A percentile compares a stretch with the other conserved stretches of the same genome.
Evolutionary conservation across 1,140 invertebrate species (phyloP).

Genomic region (Anastrepha obliqua): DNA sequence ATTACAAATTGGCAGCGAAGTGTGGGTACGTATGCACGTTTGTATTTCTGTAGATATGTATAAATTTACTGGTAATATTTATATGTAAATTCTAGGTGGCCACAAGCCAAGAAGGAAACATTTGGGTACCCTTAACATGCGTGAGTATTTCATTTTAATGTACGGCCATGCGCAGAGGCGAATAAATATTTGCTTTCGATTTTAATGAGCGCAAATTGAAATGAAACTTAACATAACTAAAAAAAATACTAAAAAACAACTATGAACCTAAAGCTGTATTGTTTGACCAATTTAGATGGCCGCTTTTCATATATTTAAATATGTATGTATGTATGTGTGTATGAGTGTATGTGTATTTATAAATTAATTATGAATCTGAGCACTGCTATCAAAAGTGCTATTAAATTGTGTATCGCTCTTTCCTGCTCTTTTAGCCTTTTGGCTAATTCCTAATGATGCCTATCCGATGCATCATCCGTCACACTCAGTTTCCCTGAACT

Average conservation of each 20-base stretch:
- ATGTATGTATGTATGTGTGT: neutral
- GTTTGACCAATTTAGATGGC: too few relatives aligned
- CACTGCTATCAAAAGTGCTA: neutral
- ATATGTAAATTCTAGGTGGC: conserved; percentile 14
- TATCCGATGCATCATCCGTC: conserved; percentile 57
- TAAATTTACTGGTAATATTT: neutral
- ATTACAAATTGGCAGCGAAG: conserved; percentile 19
- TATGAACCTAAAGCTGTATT: too few relatives aligned
- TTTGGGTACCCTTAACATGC: neutral
- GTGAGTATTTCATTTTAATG: too few relatives aligned
- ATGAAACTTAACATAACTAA: too few relatives aligned
- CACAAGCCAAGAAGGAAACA: conserved; percentile 4
- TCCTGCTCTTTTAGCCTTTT: conserved; percentile 7
- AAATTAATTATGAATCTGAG: neutral
- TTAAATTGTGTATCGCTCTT: neutral
- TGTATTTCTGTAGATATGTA: neutral
- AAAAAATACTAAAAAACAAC: too few relatives aligned
- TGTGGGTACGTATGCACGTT: neutral
- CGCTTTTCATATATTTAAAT: neutral
- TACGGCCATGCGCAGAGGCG: too few relatives aligned
- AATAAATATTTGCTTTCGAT: too few relatives aligned
- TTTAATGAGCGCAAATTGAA: too few relatives aligned
- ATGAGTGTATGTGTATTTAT: too few relatives aligned
- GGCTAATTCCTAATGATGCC: conserved; percentile 49
- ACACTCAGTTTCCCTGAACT: conserved; percentile 62